Conservation (phyloP, 2,113 vertebrate genomes). For the Polyodon spathula region DNA sequence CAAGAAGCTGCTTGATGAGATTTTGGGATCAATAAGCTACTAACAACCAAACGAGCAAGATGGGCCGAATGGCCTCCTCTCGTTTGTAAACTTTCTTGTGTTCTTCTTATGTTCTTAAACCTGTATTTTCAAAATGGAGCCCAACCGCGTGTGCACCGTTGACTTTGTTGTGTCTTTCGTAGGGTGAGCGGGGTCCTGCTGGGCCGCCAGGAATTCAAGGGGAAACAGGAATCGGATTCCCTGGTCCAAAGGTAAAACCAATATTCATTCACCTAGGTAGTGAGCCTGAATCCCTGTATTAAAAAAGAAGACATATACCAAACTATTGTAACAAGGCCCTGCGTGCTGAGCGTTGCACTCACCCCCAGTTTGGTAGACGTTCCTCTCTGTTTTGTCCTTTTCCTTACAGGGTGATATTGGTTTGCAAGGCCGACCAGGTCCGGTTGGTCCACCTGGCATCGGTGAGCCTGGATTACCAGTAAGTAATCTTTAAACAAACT, state of each 20-base stretch:
- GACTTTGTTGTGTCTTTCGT: slow-evolving; percentile 25
- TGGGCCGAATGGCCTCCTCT: too few relatives aligned
- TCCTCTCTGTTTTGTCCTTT: slow-evolving; percentile 17
- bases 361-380: not conserved
- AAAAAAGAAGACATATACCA: too few relatives aligned
- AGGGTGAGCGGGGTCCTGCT: slow-evolving; percentile 72
- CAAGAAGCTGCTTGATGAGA: too few relatives aligned
- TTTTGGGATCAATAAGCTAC: too few relatives aligned
- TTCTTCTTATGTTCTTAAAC: too few relatives aligned
- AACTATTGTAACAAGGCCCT: too few relatives aligned
- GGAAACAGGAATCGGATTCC: slow-evolving; percentile 71
- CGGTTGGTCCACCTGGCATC: slow-evolving; percentile 65
- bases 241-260: slow-evolving; percentile 68
- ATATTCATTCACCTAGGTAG: not conserved
- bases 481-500: slow-evolving; percentile 42
- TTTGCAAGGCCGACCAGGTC: slow-evolving; percentile 67
- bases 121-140: too few relatives aligned
- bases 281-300: not conserved
- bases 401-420: slow-evolving; percentile 70
- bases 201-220: slow-evolving; percentile 73
- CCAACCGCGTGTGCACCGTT: too few relatives aligned
- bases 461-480: slow-evolving; percentile 73
- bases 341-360: too few relatives aligned
- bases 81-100: too few relatives aligned
- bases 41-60: too few relatives aligned